Evolutionary conservation across 1,140 invertebrate genomes (phyloP), one percentile per base, ranked within the genome.

Genomic region (Trichogramma pretiosum): DNA sequence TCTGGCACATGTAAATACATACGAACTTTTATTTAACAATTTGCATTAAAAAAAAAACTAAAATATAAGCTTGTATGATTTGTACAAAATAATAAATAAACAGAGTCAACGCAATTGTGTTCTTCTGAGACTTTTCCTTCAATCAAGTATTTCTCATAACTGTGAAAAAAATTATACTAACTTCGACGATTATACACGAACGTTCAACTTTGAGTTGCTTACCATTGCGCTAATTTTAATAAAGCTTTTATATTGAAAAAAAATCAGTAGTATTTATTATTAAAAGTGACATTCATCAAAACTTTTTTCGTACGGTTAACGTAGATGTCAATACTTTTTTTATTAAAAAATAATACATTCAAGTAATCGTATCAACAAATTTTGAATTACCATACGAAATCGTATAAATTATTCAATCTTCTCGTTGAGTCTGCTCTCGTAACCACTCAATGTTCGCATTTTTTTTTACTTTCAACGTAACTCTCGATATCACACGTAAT

Each of bases 141-240:
- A n/a, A n/a, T n/a, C n/a, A n/a, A n/a, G 33, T 10, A 19, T 42
- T 28, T 28, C 5, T 28, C 5, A 28, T 5, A 7, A 14, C 26
- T 35, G 21, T 22, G 30, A 19, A 14, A 30, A 22, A 37, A 50
- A 16, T 32, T 24, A 40, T 45, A 46, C 32, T 46, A 51, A 36
- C 33, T 36, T 32, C 41, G 19, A 42, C 35, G 21, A 45, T 23
- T 39, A 50, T 17, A 50, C 48, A 30, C 30, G 17, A 49, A 34
- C 40, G 46, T 37, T 38, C 49, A 46, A 51, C 46, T 36, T 51
- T 51, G 36, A 46, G 43, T 51, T 46, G 49, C 43, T 33, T 51
- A 46, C 38, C 49, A 46, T 24, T 51, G 32, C n/a, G 49, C 49
- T 51, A 36, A 51, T 51, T 51, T 51, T 46, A 51, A 51, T 51